phyloP scores from a whole-genome alignment of 1,140 invertebrate genomes.

The Venustaconcha ellipsiformis region DNA sequence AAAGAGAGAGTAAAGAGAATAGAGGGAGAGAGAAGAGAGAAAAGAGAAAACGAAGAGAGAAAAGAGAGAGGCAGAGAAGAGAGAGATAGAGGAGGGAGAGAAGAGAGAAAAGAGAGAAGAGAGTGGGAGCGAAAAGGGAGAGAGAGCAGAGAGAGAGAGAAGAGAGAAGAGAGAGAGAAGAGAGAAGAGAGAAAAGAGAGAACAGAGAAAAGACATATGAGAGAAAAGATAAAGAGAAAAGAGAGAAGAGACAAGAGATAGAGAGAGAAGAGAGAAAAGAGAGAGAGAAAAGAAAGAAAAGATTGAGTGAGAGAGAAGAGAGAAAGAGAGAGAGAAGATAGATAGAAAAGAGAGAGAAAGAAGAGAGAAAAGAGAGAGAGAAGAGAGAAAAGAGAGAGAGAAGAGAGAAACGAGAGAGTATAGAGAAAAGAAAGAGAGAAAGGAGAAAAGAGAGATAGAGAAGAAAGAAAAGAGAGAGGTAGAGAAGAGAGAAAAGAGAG shows the following conservation, averaged over 20 bases:
- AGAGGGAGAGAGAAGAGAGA: too few relatives aligned
- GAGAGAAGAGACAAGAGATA: too few relatives aligned
- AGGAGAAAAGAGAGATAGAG: too few relatives aligned
- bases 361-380: background rate
- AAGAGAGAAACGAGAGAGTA: too few relatives aligned
- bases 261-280: background rate
- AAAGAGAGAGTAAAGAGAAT: too few relatives aligned
- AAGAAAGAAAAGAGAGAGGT: background rate
- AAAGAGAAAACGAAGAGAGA: too few relatives aligned
- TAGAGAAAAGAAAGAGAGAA: background rate
- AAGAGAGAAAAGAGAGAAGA: background rate
- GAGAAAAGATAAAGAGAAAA: background rate
- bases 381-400: background rate
- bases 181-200: background rate
- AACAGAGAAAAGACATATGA: background rate
- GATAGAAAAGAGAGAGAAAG: background rate
- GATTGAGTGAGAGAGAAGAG: background rate
- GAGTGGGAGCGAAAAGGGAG: background rate
- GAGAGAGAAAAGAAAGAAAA: background rate
- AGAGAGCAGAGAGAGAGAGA: too few relatives aligned
- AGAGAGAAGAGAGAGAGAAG: background rate
- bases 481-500: too few relatives aligned
- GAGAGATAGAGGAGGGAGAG: background rate
- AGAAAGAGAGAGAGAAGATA: too few relatives aligned
- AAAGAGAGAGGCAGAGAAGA: background rate